phyloP scores from a whole-genome alignment of 2,888 invertebrate genomes.

The Eupithecia pulchellata region DNA sequence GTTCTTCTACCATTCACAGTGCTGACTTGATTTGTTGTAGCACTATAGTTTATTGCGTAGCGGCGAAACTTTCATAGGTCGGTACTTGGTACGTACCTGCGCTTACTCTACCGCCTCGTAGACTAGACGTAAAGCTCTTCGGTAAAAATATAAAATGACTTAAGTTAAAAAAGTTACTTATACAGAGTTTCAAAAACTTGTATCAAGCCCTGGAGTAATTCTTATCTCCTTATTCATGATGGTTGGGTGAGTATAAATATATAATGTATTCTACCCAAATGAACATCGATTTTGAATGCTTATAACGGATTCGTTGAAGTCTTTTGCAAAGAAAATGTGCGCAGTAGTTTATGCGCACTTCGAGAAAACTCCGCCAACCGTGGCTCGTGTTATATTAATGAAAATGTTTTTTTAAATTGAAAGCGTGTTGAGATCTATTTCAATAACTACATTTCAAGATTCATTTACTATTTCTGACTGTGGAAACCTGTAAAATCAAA shows the following conservation, averaged over 20 bases:
- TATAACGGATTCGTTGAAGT: slow-evolving; percentile 58
- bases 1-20: slow-evolving; percentile 59
- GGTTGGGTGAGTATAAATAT: neutral
- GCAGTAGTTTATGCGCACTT: slow-evolving; percentile 4
- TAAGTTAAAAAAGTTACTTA: neutral
- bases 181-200: neutral
- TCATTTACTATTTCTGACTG: neutral
- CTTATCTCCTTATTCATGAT: too few relatives aligned
- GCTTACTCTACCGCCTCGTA: neutral
- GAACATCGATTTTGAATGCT: neutral
- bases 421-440: neutral
- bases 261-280: neutral
- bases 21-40: slow-evolving; percentile 44
- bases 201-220: neutral
- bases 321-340: slow-evolving; percentile 56
- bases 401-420: neutral
- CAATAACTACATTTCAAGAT: neutral
- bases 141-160: neutral
- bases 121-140: neutral
- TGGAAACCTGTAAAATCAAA: too few relatives aligned
- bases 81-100: too few relatives aligned
- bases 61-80: slow-evolving; percentile 25
- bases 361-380: neutral
- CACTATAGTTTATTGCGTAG: slow-evolving; percentile 41
- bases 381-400: neutral